phyloP scores from a whole-genome alignment of 2,888 invertebrate genomes.

The Apotomis capreana region DNA sequence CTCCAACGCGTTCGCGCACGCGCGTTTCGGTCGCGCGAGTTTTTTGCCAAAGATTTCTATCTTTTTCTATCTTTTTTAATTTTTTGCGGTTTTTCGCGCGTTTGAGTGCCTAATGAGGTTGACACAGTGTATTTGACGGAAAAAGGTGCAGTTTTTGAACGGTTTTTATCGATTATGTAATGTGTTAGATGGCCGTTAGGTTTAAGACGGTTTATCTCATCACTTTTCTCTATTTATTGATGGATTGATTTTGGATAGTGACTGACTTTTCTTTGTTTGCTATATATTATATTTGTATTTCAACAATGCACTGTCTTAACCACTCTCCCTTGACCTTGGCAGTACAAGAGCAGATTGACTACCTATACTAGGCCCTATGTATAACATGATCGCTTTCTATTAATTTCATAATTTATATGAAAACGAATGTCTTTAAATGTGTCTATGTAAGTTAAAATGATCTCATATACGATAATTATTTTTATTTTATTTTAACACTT shows the following conservation, averaged over 20 bases:
- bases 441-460: no score
- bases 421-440: no score
- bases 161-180: conserved; percentile 36
- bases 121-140: conserved; percentile 46
- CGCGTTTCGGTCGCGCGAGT: conserved; percentile 65
- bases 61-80: conserved; percentile 14
- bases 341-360: conserved; percentile 45
- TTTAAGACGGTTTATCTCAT: background rate
- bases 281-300: background rate
- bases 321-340: conserved; percentile 49
- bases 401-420: no score
- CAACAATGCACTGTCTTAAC: conserved; percentile 1
- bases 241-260: background rate
- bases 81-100: conserved; percentile 22
- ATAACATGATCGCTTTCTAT: no score
- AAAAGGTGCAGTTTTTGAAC: conserved; percentile 22
- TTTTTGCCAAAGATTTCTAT: conserved; percentile 37
- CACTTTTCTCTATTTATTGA: background rate
- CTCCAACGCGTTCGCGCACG: conserved; percentile 66
- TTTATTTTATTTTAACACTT: no score
- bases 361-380: background rate
- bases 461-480: no score
- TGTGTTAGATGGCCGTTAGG: conserved; percentile 22
- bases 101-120: conserved; percentile 54
- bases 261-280: conserved; percentile 33